Base-by-base conservation (phyloP, 2,888 invertebrate genomes). In the Athripsodes cinereus region DNA sequence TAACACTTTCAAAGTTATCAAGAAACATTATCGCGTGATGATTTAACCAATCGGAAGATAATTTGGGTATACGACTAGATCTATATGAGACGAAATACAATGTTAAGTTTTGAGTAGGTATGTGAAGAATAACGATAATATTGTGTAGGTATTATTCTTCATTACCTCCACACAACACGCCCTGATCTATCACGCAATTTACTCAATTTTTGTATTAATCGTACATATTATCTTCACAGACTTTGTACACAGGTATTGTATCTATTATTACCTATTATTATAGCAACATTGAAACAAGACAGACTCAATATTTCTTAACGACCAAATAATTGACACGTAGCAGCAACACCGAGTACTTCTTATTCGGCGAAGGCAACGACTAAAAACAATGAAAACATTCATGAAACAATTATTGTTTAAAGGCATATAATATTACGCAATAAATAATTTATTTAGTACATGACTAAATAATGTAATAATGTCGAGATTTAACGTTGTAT, bases 271-370 rank as follows among this genome's bases (percentile, higher is more conserved):
- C n/a, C n/a, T n/a, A n/a, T n/a, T n/a, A 40, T 8, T 40, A 40
- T 40, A 40, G 16, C 16, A 31, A 31, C 31, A 40, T 40, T 40
- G 40, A 40, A 13, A 40, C 40, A 40, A 40, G 13, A 3, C 40
- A 16, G 13, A n/a, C 16, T 40, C 13, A 13, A 40, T n/a, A n/a
- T 40, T 40, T 40, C 40, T 40, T 40, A 40, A 40, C 40, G 40
- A 40, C 40, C 16, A 40, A 40, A 40, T 40, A 40, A 40, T 40
- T 40, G 40, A 40, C 40, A 40, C 40, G 16, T 40, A 40, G 40
- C 5, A n/a, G n/a, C n/a, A n/a, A n/a, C n/a, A n/a, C 40, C 40
- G 13, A 13, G 40, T 13, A n/a, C 16, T 40, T n/a, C 13, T 3
- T 40, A 40, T 16, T 13, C 5, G 13, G 13, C 40, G n/a, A 40